Evolutionary conservation across 2,113 vertebrate species (phyloP).

Genomic region (Raja brachyura): DNA sequence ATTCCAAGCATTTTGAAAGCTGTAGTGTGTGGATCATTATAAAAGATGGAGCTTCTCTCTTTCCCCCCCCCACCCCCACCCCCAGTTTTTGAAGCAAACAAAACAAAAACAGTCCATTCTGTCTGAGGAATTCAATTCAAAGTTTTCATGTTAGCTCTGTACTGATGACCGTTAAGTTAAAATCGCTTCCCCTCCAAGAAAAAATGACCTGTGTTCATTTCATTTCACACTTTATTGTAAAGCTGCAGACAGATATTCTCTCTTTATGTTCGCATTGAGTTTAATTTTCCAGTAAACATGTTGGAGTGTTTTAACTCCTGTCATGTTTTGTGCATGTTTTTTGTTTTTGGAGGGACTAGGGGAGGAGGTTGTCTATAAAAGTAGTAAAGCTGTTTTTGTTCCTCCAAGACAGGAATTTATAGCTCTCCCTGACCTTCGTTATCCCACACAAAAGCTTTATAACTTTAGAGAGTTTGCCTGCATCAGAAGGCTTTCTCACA

Average conservation of each 20-base stretch:
- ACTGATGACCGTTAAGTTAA: background rate
- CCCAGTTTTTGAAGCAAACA: conserved; percentile 18
- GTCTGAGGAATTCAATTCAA: conserved; percentile 8
- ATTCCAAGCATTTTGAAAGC: conserved; percentile 29
- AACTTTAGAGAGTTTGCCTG: conserved; percentile 52
- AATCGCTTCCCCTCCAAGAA: background rate
- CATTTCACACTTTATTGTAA: background rate
- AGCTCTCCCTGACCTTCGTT: conserved; percentile 55
- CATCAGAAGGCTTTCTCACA: conserved; percentile 47
- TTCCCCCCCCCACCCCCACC: background rate
- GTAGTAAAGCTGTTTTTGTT: conserved; percentile 39
- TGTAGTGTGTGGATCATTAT: background rate
- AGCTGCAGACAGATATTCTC: background rate
- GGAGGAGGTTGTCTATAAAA: conserved; percentile 30
- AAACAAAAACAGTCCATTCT: conserved; percentile 16
- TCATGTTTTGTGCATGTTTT: conserved; percentile 16
- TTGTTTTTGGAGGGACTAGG: background rate
- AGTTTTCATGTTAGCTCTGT: background rate
- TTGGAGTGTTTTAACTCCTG: background rate
- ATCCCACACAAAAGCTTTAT: conserved; percentile 47
- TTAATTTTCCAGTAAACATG: background rate
- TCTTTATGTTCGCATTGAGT: background rate
- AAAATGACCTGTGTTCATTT: background rate
- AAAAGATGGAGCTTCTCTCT: background rate
- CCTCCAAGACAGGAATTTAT: conserved; percentile 66